Evolutionary conservation across 2,113 vertebrate genomes (phyloP), one percentile per base, ranked within the genome.

Genomic region (Prietella phreatophila): DNA sequence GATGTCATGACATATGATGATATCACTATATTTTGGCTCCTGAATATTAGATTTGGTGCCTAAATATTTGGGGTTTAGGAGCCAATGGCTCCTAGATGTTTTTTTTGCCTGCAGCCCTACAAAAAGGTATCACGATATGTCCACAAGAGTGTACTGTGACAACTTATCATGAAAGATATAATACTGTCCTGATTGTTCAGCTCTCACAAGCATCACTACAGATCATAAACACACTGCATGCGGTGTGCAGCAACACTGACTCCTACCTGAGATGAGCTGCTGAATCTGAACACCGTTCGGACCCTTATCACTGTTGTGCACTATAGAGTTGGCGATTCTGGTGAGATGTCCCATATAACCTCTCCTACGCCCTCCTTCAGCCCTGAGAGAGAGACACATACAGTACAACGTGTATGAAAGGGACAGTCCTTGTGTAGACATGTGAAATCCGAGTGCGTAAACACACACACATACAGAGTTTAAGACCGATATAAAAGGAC

Each of bases 321-420:
- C 97, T 79, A 99, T 95, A 80, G 97, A 98, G 92, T 99, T 99
- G 11, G 98, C 97, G 95, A 99, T 99, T 95, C 98, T 96, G 22
- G 98, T 99, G 82, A 99, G 96, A 91, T 99, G 98, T 8, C 98
- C 98, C 98, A 99, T 99, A 90, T 99, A 99, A 84, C 98, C 98
- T 5, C 97, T 95, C 79, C 98, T 95, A n/a, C 96, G 94, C 87
- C 98, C 98, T 89, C 98, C 98, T 93, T 98, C 96, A 0, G 95
- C 94, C 94, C 98, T 99, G 93, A 89, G 85, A 91, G 9, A 90
- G 0, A 86, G 82, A 42, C 10, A n/a, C 0, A 67, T 47, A n/a
- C 22, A 47, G 60, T 63, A 65, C 6, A 42, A 27, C 2, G 7
- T 33, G 53, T 82, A 56, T 81, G 20, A 50, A 42, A 11, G 39